phyloP scores from a whole-genome alignment of 2,888 invertebrate species.

The Erpobdella octoculata region DNA sequence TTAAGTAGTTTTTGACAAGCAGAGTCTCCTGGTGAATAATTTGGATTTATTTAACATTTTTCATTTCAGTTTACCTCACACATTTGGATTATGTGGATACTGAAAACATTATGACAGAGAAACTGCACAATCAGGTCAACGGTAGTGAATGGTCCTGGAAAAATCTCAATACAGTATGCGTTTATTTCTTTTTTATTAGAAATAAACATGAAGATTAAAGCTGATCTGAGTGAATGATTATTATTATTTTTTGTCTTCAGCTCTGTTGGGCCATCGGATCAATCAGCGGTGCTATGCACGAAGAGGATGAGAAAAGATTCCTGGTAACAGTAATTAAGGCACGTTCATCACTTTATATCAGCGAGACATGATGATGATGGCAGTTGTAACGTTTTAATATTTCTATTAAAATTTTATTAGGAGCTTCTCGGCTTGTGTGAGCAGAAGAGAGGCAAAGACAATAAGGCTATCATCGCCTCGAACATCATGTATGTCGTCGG shows the following conservation, averaged over 20 bases:
- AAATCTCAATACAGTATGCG: conserved; percentile 75
- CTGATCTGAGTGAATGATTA: background rate
- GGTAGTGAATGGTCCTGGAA: conserved; percentile 99
- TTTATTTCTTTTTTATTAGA: background rate
- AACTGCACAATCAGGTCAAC: conserved; percentile 93
- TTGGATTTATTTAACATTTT: background rate
- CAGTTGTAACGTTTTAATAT: background rate
- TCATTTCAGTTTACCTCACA: conserved; percentile 75
- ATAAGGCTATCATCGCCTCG: conserved; percentile 98
- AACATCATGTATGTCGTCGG: conserved; percentile 99
- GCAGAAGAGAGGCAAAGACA: conserved; percentile 96
- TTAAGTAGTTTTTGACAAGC: too few species aligned
- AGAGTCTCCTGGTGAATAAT: background rate
- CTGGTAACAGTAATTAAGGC: conserved; percentile 83
- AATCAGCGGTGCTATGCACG: conserved; percentile 95
- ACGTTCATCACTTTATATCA: too few species aligned
- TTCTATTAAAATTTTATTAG: conserved; percentile 38
- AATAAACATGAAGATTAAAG: background rate
- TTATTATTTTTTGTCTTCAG: conserved; percentile 50
- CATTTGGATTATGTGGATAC: conserved; percentile 96
- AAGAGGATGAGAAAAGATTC: conserved; percentile 97
- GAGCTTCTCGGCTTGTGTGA: conserved; percentile 86
- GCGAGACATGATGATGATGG: too few species aligned
- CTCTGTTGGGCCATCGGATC: conserved; percentile 99
- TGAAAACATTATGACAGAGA: conserved; percentile 96